Conservation (phyloP, 2,888 invertebrate genomes). For the Maniola hyperantus region DNA sequence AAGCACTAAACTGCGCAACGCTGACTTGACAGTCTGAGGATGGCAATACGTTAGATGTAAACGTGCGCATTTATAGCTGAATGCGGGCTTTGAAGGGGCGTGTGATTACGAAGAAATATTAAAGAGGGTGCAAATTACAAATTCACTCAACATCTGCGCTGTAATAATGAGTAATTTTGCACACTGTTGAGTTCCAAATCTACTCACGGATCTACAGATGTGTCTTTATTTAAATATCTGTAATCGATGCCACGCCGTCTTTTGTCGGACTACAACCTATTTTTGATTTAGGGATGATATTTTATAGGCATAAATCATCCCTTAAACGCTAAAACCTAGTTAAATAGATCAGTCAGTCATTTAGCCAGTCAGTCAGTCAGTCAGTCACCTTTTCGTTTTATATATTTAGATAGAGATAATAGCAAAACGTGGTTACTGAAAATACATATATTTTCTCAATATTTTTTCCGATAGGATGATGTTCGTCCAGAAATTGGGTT, state of each 20-base stretch:
- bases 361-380: no score
- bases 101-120: conserved; percentile 54
- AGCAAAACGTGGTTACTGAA: conserved; percentile 3
- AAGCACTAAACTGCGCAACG: no score
- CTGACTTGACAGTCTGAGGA: no score
- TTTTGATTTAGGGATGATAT: no score
- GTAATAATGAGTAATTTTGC: conserved; percentile 65
- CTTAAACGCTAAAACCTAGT: no score
- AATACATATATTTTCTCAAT: conserved; percentile 14
- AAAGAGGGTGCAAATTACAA: conserved; percentile 67
- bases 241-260: not conserved
- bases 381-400: no score
- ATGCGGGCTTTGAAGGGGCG: not conserved
- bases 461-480: conserved; percentile 25
- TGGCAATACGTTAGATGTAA: no score
- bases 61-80: conserved; percentile 1
- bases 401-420: not conserved
- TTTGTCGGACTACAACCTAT: not conserved
- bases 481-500: conserved; percentile 43
- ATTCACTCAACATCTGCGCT: conserved; percentile 68
- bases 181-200: conserved; percentile 75
- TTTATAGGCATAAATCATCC: no score
- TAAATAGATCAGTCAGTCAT: no score
- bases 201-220: conserved; percentile 69
- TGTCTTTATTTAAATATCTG: conserved; percentile 49